These are phyloP conservation scores for Pseudomyrmex sp. DNA, from an alignment of 1,140 invertebrate genomes.

Conservation along the genomic window DNA sequence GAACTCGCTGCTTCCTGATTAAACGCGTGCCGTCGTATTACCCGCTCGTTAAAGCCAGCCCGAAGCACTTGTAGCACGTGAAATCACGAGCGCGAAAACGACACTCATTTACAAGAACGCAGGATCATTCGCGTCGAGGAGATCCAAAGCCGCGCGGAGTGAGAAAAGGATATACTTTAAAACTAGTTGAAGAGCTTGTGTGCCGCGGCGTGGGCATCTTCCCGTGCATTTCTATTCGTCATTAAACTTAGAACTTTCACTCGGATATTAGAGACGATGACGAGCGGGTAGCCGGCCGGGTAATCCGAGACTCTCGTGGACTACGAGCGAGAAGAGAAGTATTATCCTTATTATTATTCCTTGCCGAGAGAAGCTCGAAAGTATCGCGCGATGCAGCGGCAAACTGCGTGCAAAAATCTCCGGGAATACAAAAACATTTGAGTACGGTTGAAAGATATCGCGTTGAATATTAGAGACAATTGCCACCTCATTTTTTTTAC, in stretches of 20 bases:
- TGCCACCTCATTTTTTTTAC: constrained; percentile 8
- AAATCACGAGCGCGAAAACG: constrained; percentile 55
- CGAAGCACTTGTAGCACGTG: constrained; percentile 11
- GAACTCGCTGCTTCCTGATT: constrained; percentile 14
- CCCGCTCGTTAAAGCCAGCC: constrained; percentile 12
- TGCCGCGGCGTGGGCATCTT: neutral
- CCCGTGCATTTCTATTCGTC: constrained; percentile 39
- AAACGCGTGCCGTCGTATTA: constrained; percentile 6
- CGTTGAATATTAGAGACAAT: neutral
- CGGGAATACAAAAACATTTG: constrained; percentile 14
- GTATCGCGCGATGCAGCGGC: constrained; percentile 30
- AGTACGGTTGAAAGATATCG: constrained; percentile 24
- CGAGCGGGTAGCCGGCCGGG: constrained; percentile 7
- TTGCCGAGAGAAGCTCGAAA: constrained; percentile 28
- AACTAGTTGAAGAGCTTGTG: neutral
- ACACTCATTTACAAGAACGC: neutral
- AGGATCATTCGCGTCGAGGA: constrained; percentile 13
- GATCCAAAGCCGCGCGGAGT: neutral
- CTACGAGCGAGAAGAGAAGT: constrained; percentile 5
- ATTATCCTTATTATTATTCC: constrained; percentile 61
- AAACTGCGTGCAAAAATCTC: neutral
- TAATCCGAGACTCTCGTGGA: constrained; percentile 35
- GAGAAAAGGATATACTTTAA: neutral
- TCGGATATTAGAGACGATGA: constrained; percentile 54
- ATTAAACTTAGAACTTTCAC: constrained; percentile 64